Evolutionary conservation across 2,113 vertebrate species (phyloP), one percentile per base, ranked within the genome.

Genomic region (Clarias gariepinus): DNA sequence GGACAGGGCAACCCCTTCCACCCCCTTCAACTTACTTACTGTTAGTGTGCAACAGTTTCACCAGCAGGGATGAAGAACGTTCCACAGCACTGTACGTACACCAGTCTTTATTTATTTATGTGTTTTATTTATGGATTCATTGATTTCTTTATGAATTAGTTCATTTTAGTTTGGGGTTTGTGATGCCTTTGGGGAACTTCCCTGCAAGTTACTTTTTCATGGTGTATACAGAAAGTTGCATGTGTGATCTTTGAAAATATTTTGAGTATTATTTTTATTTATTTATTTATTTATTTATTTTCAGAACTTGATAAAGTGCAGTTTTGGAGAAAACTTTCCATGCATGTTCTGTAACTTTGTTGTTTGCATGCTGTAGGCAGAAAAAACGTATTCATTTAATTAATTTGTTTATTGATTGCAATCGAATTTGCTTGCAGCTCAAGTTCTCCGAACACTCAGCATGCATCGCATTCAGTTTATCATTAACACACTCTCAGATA

Each of bases 1-100:
- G 82, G 66, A 83, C 53, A 30, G 6, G 64, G 21, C 69, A 77
- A 19, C 41, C 41, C 41, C 4, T 0, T 0, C 41, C 41, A 47
- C 41, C 41, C 4, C 19, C 47, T 58, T 68, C 68, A 36, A 4
- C 30, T 52, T 30, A 69, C 60, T 68, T 7, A 11, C 11, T 21
- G 36, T n/a, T 60, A 9, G 61, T 23, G 52, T 12, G 69, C 74
- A 19, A 57, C 41, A 25, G 41, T 41, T 83, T 60, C 74, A 77
- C 2, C 58, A 21, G 68, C 74, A 84, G 85, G 87, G 83, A 90
- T 92, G 87, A 84, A 85, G 1, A 3, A 2, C 58, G 81, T 81
- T 82, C 74, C 57, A 85, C 88, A 89, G 79, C 4, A 52, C 84
- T 81, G 82, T 88, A 90, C 41, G 89, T 90, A 81, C 18, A 36